Conservation (phyloP, 1,140 invertebrate genomes). For the Trichonephila clavipes region DNA sequence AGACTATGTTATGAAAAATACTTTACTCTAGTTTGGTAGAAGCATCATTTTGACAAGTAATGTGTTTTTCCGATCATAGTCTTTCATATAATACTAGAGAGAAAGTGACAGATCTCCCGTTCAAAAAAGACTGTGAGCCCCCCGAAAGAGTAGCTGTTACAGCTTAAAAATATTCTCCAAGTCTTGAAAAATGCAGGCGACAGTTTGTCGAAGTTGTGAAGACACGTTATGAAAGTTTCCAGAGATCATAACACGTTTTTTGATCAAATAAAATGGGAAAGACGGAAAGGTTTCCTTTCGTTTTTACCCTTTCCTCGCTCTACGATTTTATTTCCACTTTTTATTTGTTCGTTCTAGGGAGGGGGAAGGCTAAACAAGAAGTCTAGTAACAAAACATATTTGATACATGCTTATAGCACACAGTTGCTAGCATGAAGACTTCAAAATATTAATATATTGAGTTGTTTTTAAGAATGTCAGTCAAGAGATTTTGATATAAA, state of each 20-base stretch:
- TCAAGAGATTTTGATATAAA: no score
- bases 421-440: no score
- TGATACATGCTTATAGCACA: neutral
- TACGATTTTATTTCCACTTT: neutral
- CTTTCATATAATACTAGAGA: conserved; percentile 69
- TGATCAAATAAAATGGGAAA: conserved; percentile 56
- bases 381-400: neutral
- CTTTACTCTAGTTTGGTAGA: conserved; percentile 59
- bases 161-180: conserved; percentile 61
- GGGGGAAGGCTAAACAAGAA: neutral
- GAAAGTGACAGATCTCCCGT: conserved; percentile 67
- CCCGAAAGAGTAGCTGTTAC: conserved; percentile 44
- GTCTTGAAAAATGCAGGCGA: conserved; percentile 60
- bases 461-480: no score
- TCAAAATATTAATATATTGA: no score
- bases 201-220: conserved; percentile 61
- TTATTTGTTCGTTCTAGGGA: neutral
- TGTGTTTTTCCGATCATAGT: conserved; percentile 73
- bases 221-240: conserved; percentile 66
- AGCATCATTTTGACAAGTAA: conserved; percentile 75
- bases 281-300: conserved; percentile 43
- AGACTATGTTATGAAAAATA: conserved; percentile 73
- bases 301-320: conserved; percentile 8
- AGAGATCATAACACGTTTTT: conserved; percentile 67
- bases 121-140: conserved; percentile 2